Base-by-base conservation (phyloP, 1,140 invertebrate genomes). In the Cataglyphis hispanica region DNA sequence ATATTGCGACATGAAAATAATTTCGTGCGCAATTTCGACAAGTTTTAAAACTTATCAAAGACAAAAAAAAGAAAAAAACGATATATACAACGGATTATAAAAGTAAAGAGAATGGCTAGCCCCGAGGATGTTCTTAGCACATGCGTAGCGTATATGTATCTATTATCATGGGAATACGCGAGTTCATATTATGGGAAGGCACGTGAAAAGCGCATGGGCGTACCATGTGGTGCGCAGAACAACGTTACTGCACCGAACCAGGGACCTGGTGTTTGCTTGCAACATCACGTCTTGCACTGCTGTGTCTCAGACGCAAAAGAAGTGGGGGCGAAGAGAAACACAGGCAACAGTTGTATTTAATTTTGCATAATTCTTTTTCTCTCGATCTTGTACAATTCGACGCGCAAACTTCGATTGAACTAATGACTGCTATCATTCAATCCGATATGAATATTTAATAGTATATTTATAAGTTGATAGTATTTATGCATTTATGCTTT, bases 81-180 rank as follows among this genome's bases (percentile, higher is more conserved):
- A 56, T 60, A 53, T 60, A 19, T 37, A 60, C 2, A 63, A 66
- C 46, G 11, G 58, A 46, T 46, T 60, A 86, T 43, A 66, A 85
- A 85, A 60, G 66, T 56, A 77, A 85, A 86, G 60, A 61, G 19
- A 69, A 34, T 10, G 10, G 16, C 34, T 46, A 87, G 78, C 84
- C 87, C 84, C 87, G 50, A 50, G 90, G 92, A 91, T 91, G 91
- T 93, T 86, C 88, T 50, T 50, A 87, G 90, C 92, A 93, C 92
- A 91, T 91, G 92, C 77, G 50, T 78, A 40, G 16, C 69, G 74
- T 77, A 89, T 19, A 50, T 64, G 84, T 69, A 86, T 22, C 75
- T 86, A 88, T 91, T 92, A 92, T 92, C 91, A 92, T 92, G 85
- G 86, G 78, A 91, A 90, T 86, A 37, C 2, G n/a, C 34, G 19